Conservation (phyloP, 1,140 invertebrate species). For the Heliothis subflexa region DNA sequence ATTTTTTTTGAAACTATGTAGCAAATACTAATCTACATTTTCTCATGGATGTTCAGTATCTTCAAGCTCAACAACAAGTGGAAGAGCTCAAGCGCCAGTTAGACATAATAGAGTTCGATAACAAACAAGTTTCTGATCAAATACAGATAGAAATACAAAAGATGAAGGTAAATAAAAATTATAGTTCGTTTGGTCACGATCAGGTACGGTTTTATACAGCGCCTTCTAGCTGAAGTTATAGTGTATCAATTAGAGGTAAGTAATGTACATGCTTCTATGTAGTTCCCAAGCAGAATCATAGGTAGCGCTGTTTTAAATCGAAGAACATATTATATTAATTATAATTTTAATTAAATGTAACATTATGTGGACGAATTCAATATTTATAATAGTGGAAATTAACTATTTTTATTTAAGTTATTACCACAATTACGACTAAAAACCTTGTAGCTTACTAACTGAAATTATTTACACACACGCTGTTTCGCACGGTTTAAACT, state of each 20-base stretch:
- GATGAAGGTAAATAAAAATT: constrained; percentile 87
- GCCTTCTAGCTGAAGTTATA: neutral
- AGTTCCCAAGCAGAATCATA: neutral
- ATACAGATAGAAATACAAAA: constrained; percentile 91
- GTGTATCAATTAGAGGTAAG: too few relatives aligned
- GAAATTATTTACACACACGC: too few relatives aligned
- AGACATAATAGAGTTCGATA: constrained; percentile 91
- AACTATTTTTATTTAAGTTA: too few relatives aligned
- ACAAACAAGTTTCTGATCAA: constrained; percentile 91
- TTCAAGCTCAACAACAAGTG: constrained; percentile 90
- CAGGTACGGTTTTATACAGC: too few relatives aligned
- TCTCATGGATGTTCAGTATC: constrained; percentile 80
- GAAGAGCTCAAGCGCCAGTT: constrained; percentile 90
- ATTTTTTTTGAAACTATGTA: too few relatives aligned
- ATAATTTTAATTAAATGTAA: too few relatives aligned
- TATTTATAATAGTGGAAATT: too few relatives aligned
- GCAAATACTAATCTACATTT: neutral
- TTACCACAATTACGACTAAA: too few relatives aligned
- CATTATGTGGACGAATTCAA: too few relatives aligned
- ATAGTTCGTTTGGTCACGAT: neutral
- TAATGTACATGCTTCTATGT: neutral
- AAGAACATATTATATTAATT: too few relatives aligned
- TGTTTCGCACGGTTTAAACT: too few relatives aligned
- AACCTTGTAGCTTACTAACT: too few relatives aligned
- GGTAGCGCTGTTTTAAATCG: neutral